Percentiles rank a stretch among this genome's conserved stretches.
phyloP scores from a whole-genome alignment of 1,140 invertebrate genomes.

The Vanessa atalanta region DNA sequence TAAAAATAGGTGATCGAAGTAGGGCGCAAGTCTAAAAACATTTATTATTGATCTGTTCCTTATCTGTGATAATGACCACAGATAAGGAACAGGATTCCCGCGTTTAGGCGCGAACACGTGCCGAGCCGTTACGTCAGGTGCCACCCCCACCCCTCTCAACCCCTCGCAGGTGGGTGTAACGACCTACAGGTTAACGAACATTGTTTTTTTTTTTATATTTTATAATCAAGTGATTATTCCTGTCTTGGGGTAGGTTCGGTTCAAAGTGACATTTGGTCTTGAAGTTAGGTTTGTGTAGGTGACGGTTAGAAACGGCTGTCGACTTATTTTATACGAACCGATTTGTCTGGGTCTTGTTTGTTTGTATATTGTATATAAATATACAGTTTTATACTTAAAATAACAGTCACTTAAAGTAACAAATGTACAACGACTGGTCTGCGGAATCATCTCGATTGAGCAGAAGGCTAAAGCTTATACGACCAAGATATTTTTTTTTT shows the following conservation, averaged over 20 bases:
- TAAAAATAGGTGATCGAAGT: too few species aligned
- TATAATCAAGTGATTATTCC: conserved; percentile 16
- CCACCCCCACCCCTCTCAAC: conserved; percentile 28
- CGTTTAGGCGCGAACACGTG: conserved; percentile 55
- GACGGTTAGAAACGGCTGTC: conserved; percentile 14
- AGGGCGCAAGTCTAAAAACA: not conserved
- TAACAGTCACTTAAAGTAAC: too few species aligned
- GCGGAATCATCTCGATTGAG: too few species aligned
- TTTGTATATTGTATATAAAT: not conserved
- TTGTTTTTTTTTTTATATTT: conserved; percentile 31
- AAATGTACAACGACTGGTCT: too few species aligned
- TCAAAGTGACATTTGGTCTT: conserved; percentile 22
- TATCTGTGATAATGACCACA: conserved; percentile 27
- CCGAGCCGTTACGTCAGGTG: conserved; percentile 68
- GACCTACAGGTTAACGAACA: conserved; percentile 38
- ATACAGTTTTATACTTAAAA: too few species aligned
- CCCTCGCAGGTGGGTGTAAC: conserved; percentile 42
- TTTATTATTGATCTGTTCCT: not conserved
- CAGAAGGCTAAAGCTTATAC: too few species aligned
- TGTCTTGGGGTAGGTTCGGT: conserved; percentile 32
- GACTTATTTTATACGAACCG: not conserved
- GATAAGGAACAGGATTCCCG: conserved; percentile 15
- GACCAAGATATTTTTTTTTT: too few species aligned
- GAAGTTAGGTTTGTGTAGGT: not conserved
- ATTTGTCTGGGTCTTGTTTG: not conserved